Evolutionary conservation across 2,797 vertebrate genomes (phyloP), one percentile per base, ranked within the genome.

Genomic region (Zalophus californianus): DNA sequence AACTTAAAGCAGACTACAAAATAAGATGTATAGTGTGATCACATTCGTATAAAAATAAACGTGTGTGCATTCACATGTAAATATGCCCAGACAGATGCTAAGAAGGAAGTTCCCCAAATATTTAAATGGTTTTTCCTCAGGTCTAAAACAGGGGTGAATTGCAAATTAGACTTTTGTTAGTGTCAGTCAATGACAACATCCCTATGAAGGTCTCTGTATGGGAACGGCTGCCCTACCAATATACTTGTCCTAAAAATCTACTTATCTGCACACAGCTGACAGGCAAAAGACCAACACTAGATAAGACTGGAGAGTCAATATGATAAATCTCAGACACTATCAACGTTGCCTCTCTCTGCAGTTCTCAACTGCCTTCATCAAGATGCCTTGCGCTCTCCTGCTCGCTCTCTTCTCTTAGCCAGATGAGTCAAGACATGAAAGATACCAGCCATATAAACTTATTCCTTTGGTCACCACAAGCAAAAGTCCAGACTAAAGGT

Each of bases 11-110:
- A 96, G 35, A 88, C 32, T 75, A 88, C 20, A 87, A 84, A 92
- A 75, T 50, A 84, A 90, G 64, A 94, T 54, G 35, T 77, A 72
- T 4, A 78, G 27, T 52, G 52, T 86, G 68, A 73, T 35, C 35
- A 79, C n/a, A 96, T 84, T 86, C 86, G 21, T 41, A 68, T 95
- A 82, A 89, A 82, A 86, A 48, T 73, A 84, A 95, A 38, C 92
- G 21, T 62, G 3, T 73, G 1, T 35, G 62, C 62, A 64, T 58
- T 20, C 15, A 64, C 12, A 18, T 64, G 13, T 86, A 94, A 75
- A 60, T 86, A 72, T 32, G 23, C 44, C 82, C 15, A 83, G 14
- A 27, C 32, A 97, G n/a, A 79, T 84, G 13, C 4, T 15, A 77
- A 25, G 50, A 91, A 77, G 25, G 20, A 84, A 56, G 3, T 29